Conservation (phyloP, 1,140 invertebrate species). For the Microplitis demolitor region DNA sequence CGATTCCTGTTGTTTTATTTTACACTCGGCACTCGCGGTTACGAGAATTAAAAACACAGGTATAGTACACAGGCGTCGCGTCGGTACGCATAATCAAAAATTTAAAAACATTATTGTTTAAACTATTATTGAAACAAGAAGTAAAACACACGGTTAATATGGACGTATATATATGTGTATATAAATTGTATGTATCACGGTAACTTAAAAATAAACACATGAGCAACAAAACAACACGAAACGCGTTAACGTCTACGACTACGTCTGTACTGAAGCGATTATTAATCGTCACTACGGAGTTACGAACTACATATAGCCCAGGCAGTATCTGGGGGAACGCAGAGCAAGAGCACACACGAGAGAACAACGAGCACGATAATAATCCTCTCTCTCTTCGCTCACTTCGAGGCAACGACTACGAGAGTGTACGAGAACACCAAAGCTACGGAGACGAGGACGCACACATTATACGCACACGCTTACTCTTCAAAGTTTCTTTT, state of each 20-base stretch:
- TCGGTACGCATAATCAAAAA: slow-evolving; percentile 19
- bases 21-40: slow-evolving; percentile 7
- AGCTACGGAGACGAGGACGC: neutral
- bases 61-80: slow-evolving; percentile 20
- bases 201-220: neutral
- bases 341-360: slow-evolving; percentile 3
- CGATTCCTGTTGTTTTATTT: slow-evolving; percentile 4
- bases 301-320: neutral
- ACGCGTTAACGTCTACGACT: neutral
- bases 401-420: neutral
- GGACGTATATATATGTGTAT: neutral
- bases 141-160: neutral
- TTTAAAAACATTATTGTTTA: neutral
- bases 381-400: neutral
- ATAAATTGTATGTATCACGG: neutral
- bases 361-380: neutral
- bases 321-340: neutral
- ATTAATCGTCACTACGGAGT: slow-evolving; percentile 24
- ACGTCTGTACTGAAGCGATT: slow-evolving; percentile 21
- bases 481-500: neutral
- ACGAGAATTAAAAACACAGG: slow-evolving; percentile 4
- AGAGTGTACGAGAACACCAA: no score
- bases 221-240: no score
- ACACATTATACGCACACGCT: slow-evolving; percentile 11
- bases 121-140: no score